Evolutionary conservation across 2,113 vertebrate species (phyloP), one percentile per base, ranked within the genome.

Genomic region (Varanus salvator): DNA sequence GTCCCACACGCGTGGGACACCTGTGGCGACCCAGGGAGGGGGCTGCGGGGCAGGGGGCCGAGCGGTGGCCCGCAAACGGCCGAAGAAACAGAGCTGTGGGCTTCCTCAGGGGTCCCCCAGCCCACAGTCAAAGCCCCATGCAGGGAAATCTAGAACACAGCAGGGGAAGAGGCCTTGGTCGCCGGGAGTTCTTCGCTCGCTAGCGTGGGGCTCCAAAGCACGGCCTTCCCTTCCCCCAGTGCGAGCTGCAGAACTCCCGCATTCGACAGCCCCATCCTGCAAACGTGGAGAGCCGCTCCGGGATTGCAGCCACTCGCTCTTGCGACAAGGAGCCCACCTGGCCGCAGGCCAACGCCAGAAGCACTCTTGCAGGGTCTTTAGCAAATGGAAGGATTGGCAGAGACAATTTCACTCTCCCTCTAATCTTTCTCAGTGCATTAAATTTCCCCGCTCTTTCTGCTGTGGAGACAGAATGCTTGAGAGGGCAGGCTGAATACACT

Each of bases 401-500:
- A 68, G 34, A 4, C 3, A 84, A 93, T 93, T 92, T 54, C 83
- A 8, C 91, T 74, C 84, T 48, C 91, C 95, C 90, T 93, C 93
- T 91, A 88, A 95, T 94, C 95, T 94, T 93, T 92, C 93, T 66
- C 83, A 82, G 92, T 95, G 85, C 89, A 91, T 90, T 95, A 91
- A 64, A 89, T 89, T 87, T 91, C 89, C 89, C 48, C 66, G 84
- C 66, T 89, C 4, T 93, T 95, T 95, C 92, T 94, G 88, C 92
- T 93, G 92, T 66, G 89, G 89, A 90, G 77, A 72, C 92, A 80
- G 91, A 93, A 94, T 93, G 93, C 93, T 94, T 93, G 86, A 93
- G 90, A 95, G 84, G 88, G 88, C 69, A 93, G 93, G 93, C 91
- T 95, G 94, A 94, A 93, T 94, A 92, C 93, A 91, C 93, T 85